phyloP scores from a whole-genome alignment of 1,140 invertebrate genomes.

The Papilio polytes region DNA sequence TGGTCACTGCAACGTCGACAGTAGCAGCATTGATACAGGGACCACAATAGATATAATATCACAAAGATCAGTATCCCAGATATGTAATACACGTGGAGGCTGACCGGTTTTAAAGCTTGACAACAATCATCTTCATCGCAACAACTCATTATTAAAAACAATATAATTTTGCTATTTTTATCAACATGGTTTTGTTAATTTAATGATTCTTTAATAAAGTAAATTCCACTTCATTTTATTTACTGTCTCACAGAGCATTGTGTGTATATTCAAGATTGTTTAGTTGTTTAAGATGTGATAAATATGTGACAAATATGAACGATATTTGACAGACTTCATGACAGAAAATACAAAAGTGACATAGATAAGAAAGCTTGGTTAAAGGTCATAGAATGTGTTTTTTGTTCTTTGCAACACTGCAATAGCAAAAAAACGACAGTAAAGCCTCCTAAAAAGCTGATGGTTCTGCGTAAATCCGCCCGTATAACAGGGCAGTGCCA shows the following conservation, averaged over 20 bases:
- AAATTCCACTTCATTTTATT: background rate
- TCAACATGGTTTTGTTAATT: background rate
- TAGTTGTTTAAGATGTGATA: background rate
- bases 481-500: no score
- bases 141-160: conserved; percentile 44
- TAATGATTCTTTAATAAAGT: background rate
- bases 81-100: conserved; percentile 48
- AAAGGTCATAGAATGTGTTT: no score
- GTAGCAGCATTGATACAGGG: conserved; percentile 50
- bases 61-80: conserved; percentile 50
- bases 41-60: conserved; percentile 55
- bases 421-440: no score
- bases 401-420: no score
- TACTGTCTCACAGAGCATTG: background rate
- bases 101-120: conserved; percentile 34
- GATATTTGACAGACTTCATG: background rate
- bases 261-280: background rate
- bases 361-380: no score
- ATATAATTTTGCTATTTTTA: conserved; percentile 4
- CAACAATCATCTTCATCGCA: conserved; percentile 42
- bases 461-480: no score
- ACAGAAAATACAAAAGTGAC: background rate
- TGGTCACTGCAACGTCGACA: conserved; percentile 40
- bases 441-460: no score
- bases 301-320: background rate